These are phyloP conservation scores for Corythornis cristatus DNA, from an alignment of 2,113 vertebrate genomes.

Conservation along the genomic window DNA sequence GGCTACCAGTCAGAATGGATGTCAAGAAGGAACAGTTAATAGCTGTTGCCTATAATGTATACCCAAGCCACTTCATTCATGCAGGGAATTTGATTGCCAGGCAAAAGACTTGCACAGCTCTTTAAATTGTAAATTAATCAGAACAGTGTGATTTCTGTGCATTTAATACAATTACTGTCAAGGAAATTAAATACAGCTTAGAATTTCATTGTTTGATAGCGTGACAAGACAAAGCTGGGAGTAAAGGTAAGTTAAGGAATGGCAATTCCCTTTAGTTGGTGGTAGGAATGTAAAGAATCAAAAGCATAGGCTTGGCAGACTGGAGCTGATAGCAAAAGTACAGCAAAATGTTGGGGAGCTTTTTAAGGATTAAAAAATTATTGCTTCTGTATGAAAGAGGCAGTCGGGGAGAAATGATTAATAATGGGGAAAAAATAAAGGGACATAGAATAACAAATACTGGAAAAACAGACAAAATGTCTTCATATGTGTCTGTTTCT, in stretches of 20 bases:
- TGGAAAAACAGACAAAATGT: background rate
- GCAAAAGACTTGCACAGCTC: background rate
- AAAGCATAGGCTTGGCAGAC: background rate
- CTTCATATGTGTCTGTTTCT: background rate
- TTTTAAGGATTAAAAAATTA: background rate
- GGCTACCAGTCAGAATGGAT: background rate
- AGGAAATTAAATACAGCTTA: background rate
- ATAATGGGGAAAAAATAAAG: background rate
- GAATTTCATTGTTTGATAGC: background rate
- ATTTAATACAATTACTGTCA: background rate
- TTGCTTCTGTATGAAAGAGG: background rate
- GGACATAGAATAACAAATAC: background rate
- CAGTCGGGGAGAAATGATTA: background rate
- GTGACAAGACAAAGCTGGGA: background rate
- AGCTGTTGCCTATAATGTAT: background rate
- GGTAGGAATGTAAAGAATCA: background rate
- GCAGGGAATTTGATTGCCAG: background rate
- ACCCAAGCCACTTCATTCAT: background rate
- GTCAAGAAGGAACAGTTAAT: background rate
- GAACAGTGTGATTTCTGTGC: background rate
- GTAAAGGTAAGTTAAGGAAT: background rate
- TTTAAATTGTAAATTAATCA: background rate
- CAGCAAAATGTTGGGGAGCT: background rate
- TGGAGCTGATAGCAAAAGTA: background rate
- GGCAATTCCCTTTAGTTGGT: background rate